phyloP scores from a whole-genome alignment of 2,113 vertebrate genomes.

The Rhinolophus sinicus region DNA sequence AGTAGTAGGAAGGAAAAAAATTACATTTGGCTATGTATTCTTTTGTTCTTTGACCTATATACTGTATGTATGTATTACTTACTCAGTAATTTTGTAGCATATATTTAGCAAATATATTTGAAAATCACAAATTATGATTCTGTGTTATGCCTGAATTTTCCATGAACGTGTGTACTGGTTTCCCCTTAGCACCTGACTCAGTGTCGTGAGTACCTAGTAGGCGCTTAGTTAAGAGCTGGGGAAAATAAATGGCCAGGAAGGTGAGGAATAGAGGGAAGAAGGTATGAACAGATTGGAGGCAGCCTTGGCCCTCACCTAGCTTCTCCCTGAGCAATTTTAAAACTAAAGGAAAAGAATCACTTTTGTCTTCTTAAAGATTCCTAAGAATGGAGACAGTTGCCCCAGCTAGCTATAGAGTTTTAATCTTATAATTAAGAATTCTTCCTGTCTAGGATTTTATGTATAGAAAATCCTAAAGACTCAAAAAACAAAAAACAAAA shows the following conservation, averaged over 20 bases:
- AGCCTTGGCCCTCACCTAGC: background rate
- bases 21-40: background rate
- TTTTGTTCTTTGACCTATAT: slow-evolving; percentile 2
- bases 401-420: background rate
- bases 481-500: background rate
- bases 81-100: background rate
- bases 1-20: background rate
- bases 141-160: background rate
- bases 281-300: background rate
- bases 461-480: background rate
- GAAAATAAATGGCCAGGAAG: background rate
- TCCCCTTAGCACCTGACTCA: background rate
- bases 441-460: background rate
- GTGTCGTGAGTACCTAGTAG: background rate
- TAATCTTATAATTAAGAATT: background rate
- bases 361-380: background rate
- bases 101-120: slow-evolving; percentile 28
- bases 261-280: background rate
- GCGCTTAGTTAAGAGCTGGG: background rate
- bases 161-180: background rate
- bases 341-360: background rate
- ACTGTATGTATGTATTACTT: background rate
- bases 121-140: background rate
- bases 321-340: background rate
- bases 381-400: background rate